These are phyloP conservation scores for Seira musarum DNA, from an alignment of 2,888 invertebrate species.

Conservation along the genomic window DNA sequence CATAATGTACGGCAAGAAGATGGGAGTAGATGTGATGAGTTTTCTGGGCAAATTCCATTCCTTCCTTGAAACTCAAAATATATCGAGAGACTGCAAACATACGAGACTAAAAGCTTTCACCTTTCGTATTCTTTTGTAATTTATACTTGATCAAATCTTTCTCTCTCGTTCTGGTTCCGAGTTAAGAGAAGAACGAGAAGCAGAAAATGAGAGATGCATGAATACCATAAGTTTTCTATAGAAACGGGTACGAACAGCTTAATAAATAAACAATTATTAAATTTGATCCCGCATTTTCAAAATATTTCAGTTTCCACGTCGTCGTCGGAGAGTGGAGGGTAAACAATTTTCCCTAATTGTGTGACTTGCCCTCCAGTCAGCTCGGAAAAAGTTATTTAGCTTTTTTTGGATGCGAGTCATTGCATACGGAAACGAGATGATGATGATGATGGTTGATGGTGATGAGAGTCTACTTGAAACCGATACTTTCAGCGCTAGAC, in stretches of 20 bases:
- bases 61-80: neutral
- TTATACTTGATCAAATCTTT: neutral
- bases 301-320: neutral
- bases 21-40: no score
- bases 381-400: no score
- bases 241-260: neutral
- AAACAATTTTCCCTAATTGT: conserved; percentile 6
- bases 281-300: neutral
- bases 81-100: neutral
- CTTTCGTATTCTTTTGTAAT: neutral
- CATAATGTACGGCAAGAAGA: no score
- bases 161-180: no score
- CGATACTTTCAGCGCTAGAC: neutral
- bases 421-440: neutral
- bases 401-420: neutral
- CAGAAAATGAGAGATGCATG: neutral
- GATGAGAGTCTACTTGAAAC: neutral
- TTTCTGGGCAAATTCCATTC: neutral
- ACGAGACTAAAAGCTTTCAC: neutral
- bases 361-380: conserved; percentile 4
- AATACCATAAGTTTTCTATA: neutral
- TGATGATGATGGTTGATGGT: neutral
- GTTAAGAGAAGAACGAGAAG: neutral
- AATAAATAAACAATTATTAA: conserved; percentile 6
- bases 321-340: neutral